phyloP scores from a whole-genome alignment of 2,113 vertebrate species.

The Myxocyprinus asiaticus region DNA sequence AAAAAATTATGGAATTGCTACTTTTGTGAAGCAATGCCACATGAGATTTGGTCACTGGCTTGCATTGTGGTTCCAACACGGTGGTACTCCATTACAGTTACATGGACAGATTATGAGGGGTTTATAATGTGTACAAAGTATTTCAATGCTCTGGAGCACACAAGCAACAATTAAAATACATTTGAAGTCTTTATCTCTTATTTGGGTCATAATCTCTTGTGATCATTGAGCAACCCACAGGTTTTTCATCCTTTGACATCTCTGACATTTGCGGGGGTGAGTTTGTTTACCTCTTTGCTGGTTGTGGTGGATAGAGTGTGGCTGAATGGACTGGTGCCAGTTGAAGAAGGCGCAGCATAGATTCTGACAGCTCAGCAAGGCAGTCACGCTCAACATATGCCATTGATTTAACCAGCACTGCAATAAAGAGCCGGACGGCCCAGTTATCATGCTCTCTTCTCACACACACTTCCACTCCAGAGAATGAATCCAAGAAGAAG shows the following conservation, averaged over 20 bases:
- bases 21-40: no score
- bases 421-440: slow-evolving; percentile 59
- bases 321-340: slow-evolving; percentile 60
- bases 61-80: slow-evolving; percentile 4
- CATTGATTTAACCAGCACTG: slow-evolving; percentile 67
- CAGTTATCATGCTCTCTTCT: slow-evolving; percentile 29
- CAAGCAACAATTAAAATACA: slow-evolving; percentile 6
- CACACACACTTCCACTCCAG: slow-evolving; percentile 26
- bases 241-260: slow-evolving; percentile 61
- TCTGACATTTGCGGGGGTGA: slow-evolving; percentile 60
- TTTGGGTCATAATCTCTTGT: slow-evolving; percentile 11
- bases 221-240: slow-evolving; percentile 42
- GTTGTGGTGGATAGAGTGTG: slow-evolving; percentile 64
- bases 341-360: slow-evolving; percentile 48
- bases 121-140: slow-evolving; percentile 17
- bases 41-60: neutral
- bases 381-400: slow-evolving; percentile 66
- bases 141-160: neutral
- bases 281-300: slow-evolving; percentile 68
- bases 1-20: neutral
- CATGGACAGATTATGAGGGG: neutral
- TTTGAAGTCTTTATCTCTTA: neutral
- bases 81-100: neutral
- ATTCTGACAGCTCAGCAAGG: slow-evolving; percentile 71
- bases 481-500: slow-evolving; percentile 53